Conservation (phyloP, 1,140 invertebrate genomes). For the Dermatophagoides farinae region DNA sequence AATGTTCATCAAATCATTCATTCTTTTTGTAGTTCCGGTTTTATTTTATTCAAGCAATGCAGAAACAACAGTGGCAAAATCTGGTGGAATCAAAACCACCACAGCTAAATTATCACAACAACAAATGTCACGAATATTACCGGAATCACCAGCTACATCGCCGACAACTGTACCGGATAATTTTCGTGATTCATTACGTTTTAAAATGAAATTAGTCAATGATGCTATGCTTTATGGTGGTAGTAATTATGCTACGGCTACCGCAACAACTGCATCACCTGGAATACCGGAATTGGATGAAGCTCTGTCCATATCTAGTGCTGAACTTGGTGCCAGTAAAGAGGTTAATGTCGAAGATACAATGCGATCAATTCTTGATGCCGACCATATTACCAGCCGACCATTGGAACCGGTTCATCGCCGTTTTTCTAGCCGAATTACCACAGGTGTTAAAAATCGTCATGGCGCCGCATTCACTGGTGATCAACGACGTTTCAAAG, state of each 20-base stretch:
- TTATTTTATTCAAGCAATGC: not conserved
- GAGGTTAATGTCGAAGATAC: not conserved
- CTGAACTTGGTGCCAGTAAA: not conserved
- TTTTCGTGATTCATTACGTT: not conserved
- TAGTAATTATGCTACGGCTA: not conserved
- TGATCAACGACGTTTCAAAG: not conserved
- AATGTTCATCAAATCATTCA: not conserved
- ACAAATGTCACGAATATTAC: not conserved
- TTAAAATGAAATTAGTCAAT: not conserved
- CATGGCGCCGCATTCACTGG: too few species aligned
- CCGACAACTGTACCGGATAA: not conserved
- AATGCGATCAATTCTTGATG: not conserved
- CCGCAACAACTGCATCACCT: not conserved
- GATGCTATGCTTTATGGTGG: not conserved
- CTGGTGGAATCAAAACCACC: not conserved
- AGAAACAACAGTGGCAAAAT: not conserved
- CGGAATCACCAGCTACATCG: not conserved
- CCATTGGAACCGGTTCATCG: not conserved
- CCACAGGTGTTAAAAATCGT: too few species aligned
- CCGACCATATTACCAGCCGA: not conserved
- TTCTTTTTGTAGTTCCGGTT: not conserved
- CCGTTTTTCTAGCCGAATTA: not conserved
- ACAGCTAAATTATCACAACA: not conserved
- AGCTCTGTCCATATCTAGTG: not conserved
- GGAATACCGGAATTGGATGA: not conserved